Conservation (phyloP, 2,113 vertebrate species). For the Platycercus adscitus region DNA sequence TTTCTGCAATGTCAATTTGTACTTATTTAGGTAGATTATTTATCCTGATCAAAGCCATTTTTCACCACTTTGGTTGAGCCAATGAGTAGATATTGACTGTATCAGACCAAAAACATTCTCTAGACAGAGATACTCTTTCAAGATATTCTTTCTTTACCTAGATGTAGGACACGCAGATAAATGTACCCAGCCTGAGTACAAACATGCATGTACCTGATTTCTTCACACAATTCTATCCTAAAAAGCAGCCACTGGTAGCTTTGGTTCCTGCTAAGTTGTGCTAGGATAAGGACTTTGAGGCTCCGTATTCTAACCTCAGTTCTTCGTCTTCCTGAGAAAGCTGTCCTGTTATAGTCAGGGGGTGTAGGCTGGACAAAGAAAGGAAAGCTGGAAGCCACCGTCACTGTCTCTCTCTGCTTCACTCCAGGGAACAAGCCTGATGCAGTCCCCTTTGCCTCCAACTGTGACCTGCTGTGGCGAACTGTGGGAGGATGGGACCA, state of each 20-base stretch:
- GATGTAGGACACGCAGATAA: fast-evolving
- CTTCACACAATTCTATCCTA: neutral
- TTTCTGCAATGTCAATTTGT: neutral
- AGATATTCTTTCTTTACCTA: neutral
- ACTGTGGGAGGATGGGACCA: neutral
- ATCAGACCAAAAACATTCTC: neutral
- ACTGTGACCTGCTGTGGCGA: neutral
- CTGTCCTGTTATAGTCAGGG: neutral
- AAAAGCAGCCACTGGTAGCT: neutral
- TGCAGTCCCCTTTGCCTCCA: neutral
- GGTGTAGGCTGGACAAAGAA: neutral
- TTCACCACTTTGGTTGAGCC: neutral
- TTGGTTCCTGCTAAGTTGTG: neutral
- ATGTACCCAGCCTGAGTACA: neutral
- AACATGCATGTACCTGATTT: fast-evolving
- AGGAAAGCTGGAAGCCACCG: neutral
- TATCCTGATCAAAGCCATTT: neutral
- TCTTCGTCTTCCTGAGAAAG: neutral
- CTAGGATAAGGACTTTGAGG: neutral
- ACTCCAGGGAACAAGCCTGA: neutral
- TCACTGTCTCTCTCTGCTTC: no score
- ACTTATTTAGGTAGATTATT: neutral
- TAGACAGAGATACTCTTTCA: neutral
- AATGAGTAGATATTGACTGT: neutral
- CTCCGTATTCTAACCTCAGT: neutral